Evolutionary conservation across 2,113 vertebrate genomes (phyloP).

Genomic region (Hemiprocne comata): DNA sequence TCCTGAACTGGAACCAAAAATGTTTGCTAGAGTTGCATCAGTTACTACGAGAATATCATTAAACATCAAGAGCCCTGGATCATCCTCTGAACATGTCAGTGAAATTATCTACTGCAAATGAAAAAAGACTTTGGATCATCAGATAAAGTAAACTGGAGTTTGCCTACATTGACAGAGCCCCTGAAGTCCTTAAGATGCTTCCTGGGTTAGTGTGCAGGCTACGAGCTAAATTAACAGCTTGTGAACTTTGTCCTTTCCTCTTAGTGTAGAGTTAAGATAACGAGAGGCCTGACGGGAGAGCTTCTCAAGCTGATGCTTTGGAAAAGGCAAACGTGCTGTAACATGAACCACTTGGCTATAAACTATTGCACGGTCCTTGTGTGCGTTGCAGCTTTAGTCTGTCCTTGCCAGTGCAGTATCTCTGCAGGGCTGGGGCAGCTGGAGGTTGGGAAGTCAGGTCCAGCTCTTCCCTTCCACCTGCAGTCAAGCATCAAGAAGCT

Average conservation of each 20-base stretch:
- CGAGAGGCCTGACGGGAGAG: not conserved
- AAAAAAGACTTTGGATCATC: not conserved
- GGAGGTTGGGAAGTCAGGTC: not conserved
- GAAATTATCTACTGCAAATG: not conserved
- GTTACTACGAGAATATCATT: not conserved
- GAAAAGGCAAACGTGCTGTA: not conserved
- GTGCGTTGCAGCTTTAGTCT: not conserved
- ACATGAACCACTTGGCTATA: not conserved
- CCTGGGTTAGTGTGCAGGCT: not conserved
- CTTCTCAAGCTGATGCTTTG: not conserved
- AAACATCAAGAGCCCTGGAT: not conserved
- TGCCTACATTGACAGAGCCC: not conserved
- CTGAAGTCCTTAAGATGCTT: not conserved
- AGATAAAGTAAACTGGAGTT: not conserved
- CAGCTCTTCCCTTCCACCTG: not conserved
- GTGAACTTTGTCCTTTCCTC: not conserved
- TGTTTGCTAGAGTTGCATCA: not conserved
- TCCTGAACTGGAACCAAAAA: not conserved
- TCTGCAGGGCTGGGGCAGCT: not conserved
- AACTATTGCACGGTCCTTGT: not conserved
- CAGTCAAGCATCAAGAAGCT: not conserved
- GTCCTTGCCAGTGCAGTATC: rapidly evolving
- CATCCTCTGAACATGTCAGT: not conserved
- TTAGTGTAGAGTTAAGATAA: not conserved
- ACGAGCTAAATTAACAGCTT: rapidly evolving